phyloP scores from a whole-genome alignment of 2,888 invertebrate species.

The Lottia gigantea region DNA sequence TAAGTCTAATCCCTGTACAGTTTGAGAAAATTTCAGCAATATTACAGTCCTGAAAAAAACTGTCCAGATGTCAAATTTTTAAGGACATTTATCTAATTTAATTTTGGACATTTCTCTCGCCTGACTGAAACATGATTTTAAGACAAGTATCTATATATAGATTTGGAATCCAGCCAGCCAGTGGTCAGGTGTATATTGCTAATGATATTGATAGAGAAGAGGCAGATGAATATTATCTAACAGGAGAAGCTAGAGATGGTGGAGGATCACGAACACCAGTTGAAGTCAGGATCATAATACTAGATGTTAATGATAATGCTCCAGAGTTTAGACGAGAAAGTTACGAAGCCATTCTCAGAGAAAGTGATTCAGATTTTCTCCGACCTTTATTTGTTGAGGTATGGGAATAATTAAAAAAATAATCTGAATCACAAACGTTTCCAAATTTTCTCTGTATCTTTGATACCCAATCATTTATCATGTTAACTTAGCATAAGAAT shows the following conservation, averaged over 20 bases:
- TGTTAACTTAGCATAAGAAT: too few species aligned
- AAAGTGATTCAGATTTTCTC: constrained; percentile 81
- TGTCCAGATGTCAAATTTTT: too few species aligned
- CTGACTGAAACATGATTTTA: too few species aligned
- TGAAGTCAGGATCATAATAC: constrained; percentile 55
- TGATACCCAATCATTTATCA: too few species aligned
- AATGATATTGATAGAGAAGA: constrained; percentile 79
- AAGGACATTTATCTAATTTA: too few species aligned
- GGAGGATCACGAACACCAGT: constrained; percentile 72
- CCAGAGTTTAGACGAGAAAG: constrained; percentile 56
- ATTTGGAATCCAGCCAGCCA: constrained; percentile 77
- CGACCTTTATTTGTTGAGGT: constrained; percentile 82
- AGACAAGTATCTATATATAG: constrained; percentile 37
- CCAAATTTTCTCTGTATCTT: too few species aligned
- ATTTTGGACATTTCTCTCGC: too few species aligned
- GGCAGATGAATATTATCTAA: constrained; percentile 83
- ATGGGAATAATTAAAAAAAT: constrained; percentile 4
- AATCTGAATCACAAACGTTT: too few species aligned
- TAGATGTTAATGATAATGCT: constrained; percentile 61
- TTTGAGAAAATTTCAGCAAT: too few species aligned
- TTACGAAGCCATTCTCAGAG: constrained; percentile 73
- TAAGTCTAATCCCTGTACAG: too few species aligned
- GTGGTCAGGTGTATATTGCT: constrained; percentile 77
- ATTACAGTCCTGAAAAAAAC: too few species aligned
- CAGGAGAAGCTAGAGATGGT: constrained; percentile 83